Percentiles rank a stretch among this genome's conserved stretches.
These are phyloP conservation scores for Upupa epops DNA, from an alignment of 2,113 vertebrate genomes.

Conservation along the genomic window DNA sequence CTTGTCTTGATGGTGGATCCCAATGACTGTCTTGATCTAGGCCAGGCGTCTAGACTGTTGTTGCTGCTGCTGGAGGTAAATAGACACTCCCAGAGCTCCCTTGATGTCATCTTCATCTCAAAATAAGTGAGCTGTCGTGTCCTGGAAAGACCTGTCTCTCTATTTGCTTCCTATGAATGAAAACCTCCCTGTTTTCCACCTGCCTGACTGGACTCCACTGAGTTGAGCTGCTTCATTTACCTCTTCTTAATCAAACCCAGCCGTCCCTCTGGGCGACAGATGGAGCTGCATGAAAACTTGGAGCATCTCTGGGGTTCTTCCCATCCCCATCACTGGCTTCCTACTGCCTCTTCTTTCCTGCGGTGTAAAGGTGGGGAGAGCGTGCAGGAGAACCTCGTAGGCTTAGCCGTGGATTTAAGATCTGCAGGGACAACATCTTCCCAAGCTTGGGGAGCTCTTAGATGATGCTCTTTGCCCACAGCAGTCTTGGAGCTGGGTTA, in stretches of 20 bases:
- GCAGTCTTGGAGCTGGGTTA: neutral
- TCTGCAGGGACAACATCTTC: neutral
- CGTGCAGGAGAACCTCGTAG: neutral
- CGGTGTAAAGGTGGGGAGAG: rapidly evolving
- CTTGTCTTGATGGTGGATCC: neutral
- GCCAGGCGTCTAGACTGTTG: neutral
- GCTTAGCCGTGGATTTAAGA: neutral
- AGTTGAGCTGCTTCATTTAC: neutral
- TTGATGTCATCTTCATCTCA: neutral
- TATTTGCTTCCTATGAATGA: neutral
- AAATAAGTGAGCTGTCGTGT: neutral
- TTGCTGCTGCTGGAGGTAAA: neutral
- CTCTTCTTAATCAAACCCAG: neutral
- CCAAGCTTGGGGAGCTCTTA: neutral
- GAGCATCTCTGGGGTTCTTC: neutral
- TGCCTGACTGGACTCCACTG: rapidly evolving
- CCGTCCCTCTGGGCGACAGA: neutral
- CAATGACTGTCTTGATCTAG: neutral
- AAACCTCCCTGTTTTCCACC: neutral
- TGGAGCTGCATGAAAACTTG: neutral
- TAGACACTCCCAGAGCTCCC: neutral
- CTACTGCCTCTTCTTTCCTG: neutral
- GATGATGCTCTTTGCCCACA: neutral
- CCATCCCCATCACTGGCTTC: neutral
- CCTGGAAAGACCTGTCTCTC: neutral